A percentile compares a stretch with the other conserved stretches of the same genome.
phyloP scores from a whole-genome alignment of 2,888 invertebrate genomes.

The Aphodius granarius region DNA sequence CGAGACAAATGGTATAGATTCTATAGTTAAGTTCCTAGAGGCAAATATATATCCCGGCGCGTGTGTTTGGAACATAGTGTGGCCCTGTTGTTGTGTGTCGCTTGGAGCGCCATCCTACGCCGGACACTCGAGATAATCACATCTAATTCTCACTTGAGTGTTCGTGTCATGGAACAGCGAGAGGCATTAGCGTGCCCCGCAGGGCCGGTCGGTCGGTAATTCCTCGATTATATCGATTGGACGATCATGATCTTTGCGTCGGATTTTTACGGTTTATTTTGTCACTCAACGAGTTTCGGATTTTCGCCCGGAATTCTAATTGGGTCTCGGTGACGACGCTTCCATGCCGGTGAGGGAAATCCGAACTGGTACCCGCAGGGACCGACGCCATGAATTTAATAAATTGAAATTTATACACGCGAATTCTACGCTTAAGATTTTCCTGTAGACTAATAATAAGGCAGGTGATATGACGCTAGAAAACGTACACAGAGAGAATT shows the following conservation, averaged over 20 bases:
- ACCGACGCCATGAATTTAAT: neutral
- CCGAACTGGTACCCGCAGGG: neutral
- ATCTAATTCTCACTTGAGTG: conserved; percentile 43
- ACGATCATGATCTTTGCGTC: neutral
- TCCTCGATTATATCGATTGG: conserved; percentile 11
- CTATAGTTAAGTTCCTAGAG: too few species aligned
- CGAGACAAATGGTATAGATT: too few species aligned
- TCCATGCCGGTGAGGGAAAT: neutral
- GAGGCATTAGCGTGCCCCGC: conserved; percentile 4
- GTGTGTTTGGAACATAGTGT: too few species aligned
- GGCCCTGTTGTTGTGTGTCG: conserved; percentile 14
- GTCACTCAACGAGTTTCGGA: neutral
- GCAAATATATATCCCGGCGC: too few species aligned
- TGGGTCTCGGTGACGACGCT: neutral
- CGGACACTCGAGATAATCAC: conserved; percentile 44
- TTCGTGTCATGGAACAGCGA: conserved; percentile 27
- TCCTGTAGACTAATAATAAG: neutral
- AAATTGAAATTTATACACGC: neutral
- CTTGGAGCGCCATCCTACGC: conserved; percentile 37
- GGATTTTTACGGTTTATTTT: conserved; percentile 11
- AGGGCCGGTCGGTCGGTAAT: neutral
- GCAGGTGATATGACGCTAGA: too few species aligned
- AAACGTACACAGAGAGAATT: too few species aligned
- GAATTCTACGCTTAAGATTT: neutral
- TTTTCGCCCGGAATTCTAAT: conserved; percentile 8